Evolutionary conservation across 2,113 vertebrate genomes (phyloP), one percentile per base, ranked within the genome.

Genomic region (Origma solitaria): DNA sequence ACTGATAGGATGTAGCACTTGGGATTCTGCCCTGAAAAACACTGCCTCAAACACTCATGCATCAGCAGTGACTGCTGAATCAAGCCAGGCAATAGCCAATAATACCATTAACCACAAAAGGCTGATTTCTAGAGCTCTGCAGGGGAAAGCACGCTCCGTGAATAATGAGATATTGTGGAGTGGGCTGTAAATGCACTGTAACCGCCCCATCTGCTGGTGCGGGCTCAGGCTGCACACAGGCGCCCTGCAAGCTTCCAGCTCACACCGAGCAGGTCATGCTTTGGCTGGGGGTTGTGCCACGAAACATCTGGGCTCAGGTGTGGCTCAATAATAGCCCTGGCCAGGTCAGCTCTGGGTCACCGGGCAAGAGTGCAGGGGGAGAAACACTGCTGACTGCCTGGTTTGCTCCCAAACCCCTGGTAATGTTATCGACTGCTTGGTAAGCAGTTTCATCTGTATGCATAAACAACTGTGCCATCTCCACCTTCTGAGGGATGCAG

Each of bases 151-250:
- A 44, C 0, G 4, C 16, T 77, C 45, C 7, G 2, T 31, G 61
- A 80, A 69, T 20, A 42, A 77, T 3, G 56, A 61, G 45, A 3
- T 10, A 2, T 1, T 14, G 54, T 12, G 35, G 72, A 44, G 47
- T 7, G 5, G 81, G 44, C 81, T n/a, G 73, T 45, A 87, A 91
- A 68, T 4, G 23, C 78, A 89, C 89, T 58, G 88, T 90, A 92
- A 96, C 68, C 33, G 1, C 94, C 73, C 97, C 96, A 96, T 82
- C 97, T 97, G 88, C 95, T 88, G 92, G 92, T 77, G 60, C 0
- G 2, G 79, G 61, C n/a, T 50, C 9, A 71, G 54, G 37, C 69
- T 94, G 82, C 91, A 54, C 38, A 18, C 31, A 30, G 45, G 4
- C 3, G 1, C 15, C 2, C 24, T 22, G 45, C 82, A 96, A 83